Conservation (phyloP, 2,113 vertebrate species). For the Calidris pygmaea region DNA sequence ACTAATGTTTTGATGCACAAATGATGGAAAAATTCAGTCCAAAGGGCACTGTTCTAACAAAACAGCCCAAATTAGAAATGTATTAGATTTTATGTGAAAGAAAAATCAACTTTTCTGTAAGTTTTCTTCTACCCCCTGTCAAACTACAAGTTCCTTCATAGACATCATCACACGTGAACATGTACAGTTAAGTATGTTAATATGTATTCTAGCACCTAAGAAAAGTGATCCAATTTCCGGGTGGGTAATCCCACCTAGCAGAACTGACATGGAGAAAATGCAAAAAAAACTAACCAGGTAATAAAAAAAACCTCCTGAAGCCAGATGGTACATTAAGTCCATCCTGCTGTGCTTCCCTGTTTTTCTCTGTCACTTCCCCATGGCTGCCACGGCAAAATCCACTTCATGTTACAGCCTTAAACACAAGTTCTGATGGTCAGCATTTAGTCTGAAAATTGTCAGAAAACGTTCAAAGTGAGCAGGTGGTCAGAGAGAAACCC, state of each 20-base stretch:
- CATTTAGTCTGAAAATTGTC: background rate
- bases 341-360: slow-evolving; percentile 3
- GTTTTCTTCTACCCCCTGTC: background rate
- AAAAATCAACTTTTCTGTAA: background rate
- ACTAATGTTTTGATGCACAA: background rate
- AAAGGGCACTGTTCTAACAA: background rate
- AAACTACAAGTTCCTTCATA: background rate
- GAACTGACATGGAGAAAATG: background rate
- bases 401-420: background rate
- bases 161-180: background rate
- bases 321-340: background rate
- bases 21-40: background rate
- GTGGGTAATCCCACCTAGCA: background rate
- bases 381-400: background rate
- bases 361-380: slow-evolving; percentile 13
- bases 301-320: background rate
- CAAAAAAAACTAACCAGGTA: background rate
- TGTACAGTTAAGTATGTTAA: accelerated
- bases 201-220: background rate
- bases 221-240: background rate
- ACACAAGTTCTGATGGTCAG: background rate
- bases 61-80: background rate
- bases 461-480: background rate
- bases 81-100: background rate
- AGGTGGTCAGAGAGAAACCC: background rate